Percentiles rank a stretch among this genome's conserved stretches.
These are phyloP conservation scores for Cathartes aura DNA, from an alignment of 2,113 vertebrate species.

Conservation along the genomic window DNA sequence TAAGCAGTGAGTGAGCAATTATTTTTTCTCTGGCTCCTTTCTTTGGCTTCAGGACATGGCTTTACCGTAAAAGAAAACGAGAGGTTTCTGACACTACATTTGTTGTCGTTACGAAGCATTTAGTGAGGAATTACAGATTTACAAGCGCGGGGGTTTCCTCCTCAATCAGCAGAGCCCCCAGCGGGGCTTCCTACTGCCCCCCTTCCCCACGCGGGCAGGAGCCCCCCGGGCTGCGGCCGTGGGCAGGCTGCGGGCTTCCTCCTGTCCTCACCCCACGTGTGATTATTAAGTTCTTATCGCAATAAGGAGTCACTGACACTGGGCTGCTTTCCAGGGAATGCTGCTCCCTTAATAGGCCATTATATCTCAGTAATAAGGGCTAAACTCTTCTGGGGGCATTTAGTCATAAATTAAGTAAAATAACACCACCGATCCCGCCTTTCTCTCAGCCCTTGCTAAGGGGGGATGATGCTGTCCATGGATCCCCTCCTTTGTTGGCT, in stretches of 20 bases:
- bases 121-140: slow-evolving; percentile 48
- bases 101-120: slow-evolving; percentile 17
- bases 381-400: slow-evolving; percentile 69
- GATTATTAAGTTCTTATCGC: slow-evolving; percentile 69
- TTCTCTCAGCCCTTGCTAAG: background rate
- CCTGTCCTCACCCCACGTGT: slow-evolving; percentile 49
- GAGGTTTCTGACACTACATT: slow-evolving; percentile 17
- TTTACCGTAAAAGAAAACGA: slow-evolving; percentile 22
- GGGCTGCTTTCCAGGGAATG: slow-evolving; percentile 66
- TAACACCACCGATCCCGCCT: slow-evolving; percentile 1
- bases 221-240: background rate
- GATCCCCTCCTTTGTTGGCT: background rate
- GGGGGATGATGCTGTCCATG: background rate
- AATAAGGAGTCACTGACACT: slow-evolving; percentile 62
- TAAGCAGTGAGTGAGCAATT: background rate
- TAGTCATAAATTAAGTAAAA: slow-evolving; percentile 69
- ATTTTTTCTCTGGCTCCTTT: background rate
- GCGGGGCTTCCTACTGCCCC: background rate
- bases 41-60: slow-evolving; percentile 6
- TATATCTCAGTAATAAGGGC: slow-evolving; percentile 51
- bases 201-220: background rate
- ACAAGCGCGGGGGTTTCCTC: slow-evolving; percentile 18
- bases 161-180: background rate
- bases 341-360: slow-evolving; percentile 70
- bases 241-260: slow-evolving; percentile 1